phyloP scores from a whole-genome alignment of 2,113 vertebrate genomes.

The Pseudolaguvia tuberculata region DNA sequence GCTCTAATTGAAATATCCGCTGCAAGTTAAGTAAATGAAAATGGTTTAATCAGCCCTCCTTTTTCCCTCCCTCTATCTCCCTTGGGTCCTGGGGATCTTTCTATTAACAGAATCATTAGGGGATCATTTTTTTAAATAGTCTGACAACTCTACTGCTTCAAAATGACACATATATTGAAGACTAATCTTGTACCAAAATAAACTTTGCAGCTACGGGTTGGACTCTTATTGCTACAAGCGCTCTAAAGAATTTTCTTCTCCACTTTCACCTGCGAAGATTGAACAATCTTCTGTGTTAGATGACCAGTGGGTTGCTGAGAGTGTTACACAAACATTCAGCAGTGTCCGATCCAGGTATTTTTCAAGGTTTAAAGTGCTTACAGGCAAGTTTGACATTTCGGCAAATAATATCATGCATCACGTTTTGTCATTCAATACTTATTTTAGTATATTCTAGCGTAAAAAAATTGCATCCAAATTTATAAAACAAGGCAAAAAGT shows the following conservation, averaged over 20 bases:
- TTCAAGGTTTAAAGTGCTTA: constrained; percentile 22
- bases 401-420: constrained; percentile 33
- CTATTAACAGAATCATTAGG: constrained; percentile 70
- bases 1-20: constrained; percentile 79
- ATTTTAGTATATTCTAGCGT: background rate
- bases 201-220: constrained; percentile 51
- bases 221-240: constrained; percentile 46
- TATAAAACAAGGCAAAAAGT: background rate
- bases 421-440: constrained; percentile 18
- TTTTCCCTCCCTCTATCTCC: constrained; percentile 56
- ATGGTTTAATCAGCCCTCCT: constrained; percentile 73
- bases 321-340: constrained; percentile 19
- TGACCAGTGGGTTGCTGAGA: constrained; percentile 1
- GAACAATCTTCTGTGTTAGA: constrained; percentile 19
- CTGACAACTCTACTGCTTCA: constrained; percentile 64
- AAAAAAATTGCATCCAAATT: constrained; percentile 5
- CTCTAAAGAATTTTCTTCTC: constrained; percentile 32
- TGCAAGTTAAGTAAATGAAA: constrained; percentile 78
- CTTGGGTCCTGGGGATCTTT: constrained; percentile 67
- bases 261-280: constrained; percentile 28
- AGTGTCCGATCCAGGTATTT: constrained; percentile 14
- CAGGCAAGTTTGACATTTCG: constrained; percentile 28
- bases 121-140: constrained; percentile 65
- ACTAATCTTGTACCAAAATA: constrained; percentile 57
- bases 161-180: constrained; percentile 49